phyloP scores from a whole-genome alignment of 2,888 invertebrate genomes.

The Trichopria drosophilae region DNA sequence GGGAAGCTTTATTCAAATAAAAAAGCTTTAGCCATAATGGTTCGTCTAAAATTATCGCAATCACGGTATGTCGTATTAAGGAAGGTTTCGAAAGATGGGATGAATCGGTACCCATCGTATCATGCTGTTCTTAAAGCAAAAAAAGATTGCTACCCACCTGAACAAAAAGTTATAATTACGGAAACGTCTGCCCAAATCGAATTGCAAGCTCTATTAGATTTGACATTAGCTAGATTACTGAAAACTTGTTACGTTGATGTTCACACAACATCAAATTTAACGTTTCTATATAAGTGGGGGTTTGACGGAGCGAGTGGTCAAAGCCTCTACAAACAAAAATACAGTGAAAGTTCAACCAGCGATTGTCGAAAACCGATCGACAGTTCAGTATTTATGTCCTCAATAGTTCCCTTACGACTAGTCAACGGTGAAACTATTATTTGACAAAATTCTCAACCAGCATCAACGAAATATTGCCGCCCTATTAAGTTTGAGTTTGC shows the following conservation, averaged over 20 bases:
- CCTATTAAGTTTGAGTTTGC: no score
- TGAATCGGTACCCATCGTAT: slow-evolving; percentile 3
- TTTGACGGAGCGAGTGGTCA: no score
- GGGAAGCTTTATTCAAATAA: no score
- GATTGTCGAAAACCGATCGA: no score
- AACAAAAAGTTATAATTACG: neutral
- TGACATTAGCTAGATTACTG: slow-evolving; percentile 12
- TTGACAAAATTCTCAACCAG: slow-evolving; percentile 24
- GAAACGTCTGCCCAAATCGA: neutral
- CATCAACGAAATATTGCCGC: slow-evolving; percentile 17
- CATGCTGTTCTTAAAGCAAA: slow-evolving; percentile 11
- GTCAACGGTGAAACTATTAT: slow-evolving; percentile 3
- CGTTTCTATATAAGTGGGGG: slow-evolving; percentile 5
- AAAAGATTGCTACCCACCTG: neutral
- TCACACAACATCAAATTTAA: neutral
- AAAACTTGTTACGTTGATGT: neutral
- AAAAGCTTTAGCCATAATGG: neutral
- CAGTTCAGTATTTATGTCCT: slow-evolving; percentile 2
- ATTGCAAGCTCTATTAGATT: slow-evolving; percentile 8
- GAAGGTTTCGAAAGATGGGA: neutral
- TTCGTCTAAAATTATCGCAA: slow-evolving; percentile 8
- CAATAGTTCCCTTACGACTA: slow-evolving; percentile 17
- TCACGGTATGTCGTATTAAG: slow-evolving; percentile 1
- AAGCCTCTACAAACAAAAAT: slow-evolving; percentile 14
- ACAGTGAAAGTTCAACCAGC: neutral